A percentile compares a stretch with the other conserved stretches of the same genome.
Evolutionary conservation across 53 echinoderm and acorn worm species (phyloP).

Genomic region (Echinarachnius parma): DNA sequence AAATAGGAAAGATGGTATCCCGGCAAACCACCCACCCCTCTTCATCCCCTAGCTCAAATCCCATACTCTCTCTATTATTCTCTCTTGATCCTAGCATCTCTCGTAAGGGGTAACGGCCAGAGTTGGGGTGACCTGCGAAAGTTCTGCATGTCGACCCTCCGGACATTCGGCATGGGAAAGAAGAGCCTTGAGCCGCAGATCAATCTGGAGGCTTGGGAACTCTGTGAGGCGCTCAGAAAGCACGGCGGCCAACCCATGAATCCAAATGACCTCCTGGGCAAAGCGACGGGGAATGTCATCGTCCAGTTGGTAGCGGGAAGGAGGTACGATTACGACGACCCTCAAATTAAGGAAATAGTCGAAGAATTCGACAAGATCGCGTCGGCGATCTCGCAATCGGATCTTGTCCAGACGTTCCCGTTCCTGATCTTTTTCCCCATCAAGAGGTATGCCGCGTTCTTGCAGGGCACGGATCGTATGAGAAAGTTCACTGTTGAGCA

Average conservation of each 20-base stretch:
- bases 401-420: neutral
- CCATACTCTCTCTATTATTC: no score
- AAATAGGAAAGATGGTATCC: no score
- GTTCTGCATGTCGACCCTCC: constrained; percentile 7
- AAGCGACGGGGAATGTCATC: constrained; percentile 8
- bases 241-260: neutral
- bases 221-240: constrained; percentile 4
- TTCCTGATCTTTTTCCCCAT: neutral
- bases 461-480: neutral
- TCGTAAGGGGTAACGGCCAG: constrained; percentile 1
- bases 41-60: no score
- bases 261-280: neutral
- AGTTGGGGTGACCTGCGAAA: neutral
- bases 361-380: neutral
- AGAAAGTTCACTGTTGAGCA: neutral
- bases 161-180: constrained; percentile 16
- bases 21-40: no score
- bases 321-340: constrained; percentile 15
- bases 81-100: neutral
- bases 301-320: neutral
- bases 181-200: constrained; percentile 23
- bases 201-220: constrained; percentile 7
- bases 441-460: neutral
- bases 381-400: neutral
- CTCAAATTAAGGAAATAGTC: neutral